Base-by-base conservation (phyloP, 2,797 vertebrate genomes). In the Odontamblyopus rebecca region DNA sequence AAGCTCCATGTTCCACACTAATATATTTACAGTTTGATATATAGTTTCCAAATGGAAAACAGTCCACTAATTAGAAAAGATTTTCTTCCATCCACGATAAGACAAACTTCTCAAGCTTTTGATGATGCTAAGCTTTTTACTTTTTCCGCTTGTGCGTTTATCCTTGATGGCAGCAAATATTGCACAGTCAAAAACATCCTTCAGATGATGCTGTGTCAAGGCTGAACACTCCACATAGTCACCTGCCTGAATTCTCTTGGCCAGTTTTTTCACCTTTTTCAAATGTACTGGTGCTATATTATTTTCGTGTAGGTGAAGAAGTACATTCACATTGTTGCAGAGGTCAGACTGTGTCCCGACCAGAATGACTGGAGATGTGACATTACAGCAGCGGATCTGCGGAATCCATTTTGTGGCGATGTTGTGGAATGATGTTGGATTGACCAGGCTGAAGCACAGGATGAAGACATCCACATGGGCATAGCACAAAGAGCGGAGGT, bases 401-500 rank as follows among this genome's bases (percentile, higher is more conserved):
- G 96, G 96, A 82, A 99, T 95, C 96, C 97, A 97, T 85, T 97
- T 98, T 82, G 96, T 95, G 2, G 94, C 93, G 79, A 98, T 91
- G 85, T 96, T 98, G 72, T 96, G 92, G 82, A 99, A 98, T 66
- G 97, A 97, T 32, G 94, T 93, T 0, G 97, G 97, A 82, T 97
- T 96, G 69, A 98, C 95, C 62, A 98, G 93, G 12, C 97, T 98
- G 94, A 98, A 98, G 93, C 97, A 98, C 38, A 97, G 95, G 83
- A 98, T 91, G 92, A 98, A 98, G 81, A 98, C 96, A 0, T 98
- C 97, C 0, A 95, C 96, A 57, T 97, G 95, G 9, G 95, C 89
- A 67, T 97, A 98, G 77, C 96, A 98, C 71, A 98, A 93, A 0
- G 96, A 95, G 70, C 96, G 95, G 68, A 98, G 91, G 73, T 95